A percentile compares a stretch with the other conserved stretches of the same genome.
Evolutionary conservation across 2,113 vertebrate genomes (phyloP).

Genomic region (Kryptolebias marmoratus): DNA sequence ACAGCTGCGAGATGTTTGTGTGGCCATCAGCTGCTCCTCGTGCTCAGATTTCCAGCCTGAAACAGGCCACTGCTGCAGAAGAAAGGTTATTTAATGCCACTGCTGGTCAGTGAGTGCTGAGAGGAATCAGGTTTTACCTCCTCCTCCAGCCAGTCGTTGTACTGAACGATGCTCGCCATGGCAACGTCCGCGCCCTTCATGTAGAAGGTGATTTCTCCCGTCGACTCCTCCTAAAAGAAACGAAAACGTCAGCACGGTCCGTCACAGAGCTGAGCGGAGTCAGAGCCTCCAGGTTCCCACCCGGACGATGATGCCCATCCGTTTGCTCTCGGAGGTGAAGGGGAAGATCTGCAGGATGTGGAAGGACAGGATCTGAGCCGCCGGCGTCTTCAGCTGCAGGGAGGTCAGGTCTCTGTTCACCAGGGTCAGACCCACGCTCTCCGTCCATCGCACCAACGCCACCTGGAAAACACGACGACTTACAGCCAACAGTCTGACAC

Average conservation of each 20-base stretch:
- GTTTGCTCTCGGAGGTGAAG: constrained; percentile 94
- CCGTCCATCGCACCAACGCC: constrained; percentile 94
- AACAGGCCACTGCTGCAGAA: no score
- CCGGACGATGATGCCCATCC: constrained; percentile 97
- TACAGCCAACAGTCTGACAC: background rate
- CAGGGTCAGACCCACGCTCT: constrained; percentile 94
- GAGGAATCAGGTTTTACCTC: constrained; percentile 82
- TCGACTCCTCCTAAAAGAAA: constrained; percentile 88
- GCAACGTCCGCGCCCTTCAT: constrained; percentile 97
- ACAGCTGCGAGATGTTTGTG: background rate
- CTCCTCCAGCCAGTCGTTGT: constrained; percentile 98
- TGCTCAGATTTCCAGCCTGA: no score
- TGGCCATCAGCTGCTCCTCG: background rate
- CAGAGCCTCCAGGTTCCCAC: constrained; percentile 61
- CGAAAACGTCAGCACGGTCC: background rate
- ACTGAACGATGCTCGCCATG: constrained; percentile 97
- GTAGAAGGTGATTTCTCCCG: constrained; percentile 95
- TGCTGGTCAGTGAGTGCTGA: no score
- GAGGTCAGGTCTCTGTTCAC: constrained; percentile 93
- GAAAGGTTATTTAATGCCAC: no score
- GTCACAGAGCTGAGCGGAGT: background rate
- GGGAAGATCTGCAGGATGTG: constrained; percentile 88
- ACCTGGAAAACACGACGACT: constrained; percentile 75
- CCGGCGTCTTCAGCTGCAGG: constrained; percentile 92
- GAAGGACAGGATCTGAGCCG: constrained; percentile 92